Evolutionary conservation across 2,888 invertebrate species (phyloP), one percentile per base, ranked within the genome.

Genomic region (Napeogenes sylphis): DNA sequence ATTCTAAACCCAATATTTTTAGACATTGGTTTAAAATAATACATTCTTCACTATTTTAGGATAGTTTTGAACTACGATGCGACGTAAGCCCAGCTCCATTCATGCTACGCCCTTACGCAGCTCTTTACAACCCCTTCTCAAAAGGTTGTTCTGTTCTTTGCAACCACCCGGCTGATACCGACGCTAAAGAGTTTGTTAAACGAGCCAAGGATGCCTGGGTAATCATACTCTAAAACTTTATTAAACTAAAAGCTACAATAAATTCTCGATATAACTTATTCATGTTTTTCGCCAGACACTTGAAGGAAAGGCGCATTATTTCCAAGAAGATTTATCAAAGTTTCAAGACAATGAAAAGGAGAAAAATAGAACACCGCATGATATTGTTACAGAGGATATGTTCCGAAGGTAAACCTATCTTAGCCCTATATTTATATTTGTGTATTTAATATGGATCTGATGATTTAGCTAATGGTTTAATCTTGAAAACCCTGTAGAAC

Each of bases 141-240:
- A 92, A 93, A 67, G 93, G 94, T 5, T 97, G 96, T 78, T 96
- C 96, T 0, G 93, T 96, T 6, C 90, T 96, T 8, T 96, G 96
- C 85, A 96, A 96, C 80, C 96, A 97, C 82, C 96, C 96, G 0
- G 94, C 95, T 1, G 95, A 95, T 63, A 91, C 87, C 30, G 94
- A 94, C 56, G 93, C 94, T 0, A 94, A 93, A 78, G 93, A 95
- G 75, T 92, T 94, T 58, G 93, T 96, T 2, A 93, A 92, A 76
- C 91, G 93, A 64, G 93, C 94, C 2, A 96, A 95, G 79, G 94
- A 94, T 63, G 91, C 92, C 62, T 93, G 94, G 94, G 95, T 93
- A 87, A 81, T 2, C 42, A 42, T 10, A 6, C 8, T 12, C 10
- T 10, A 10, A 42, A 42, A 0, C 8, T 10, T 42, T 3, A 42